A percentile compares a stretch with the other conserved stretches of the same genome.
phyloP scores from a whole-genome alignment of 2,797 vertebrate species.

The Falco novaeseelandiae region DNA sequence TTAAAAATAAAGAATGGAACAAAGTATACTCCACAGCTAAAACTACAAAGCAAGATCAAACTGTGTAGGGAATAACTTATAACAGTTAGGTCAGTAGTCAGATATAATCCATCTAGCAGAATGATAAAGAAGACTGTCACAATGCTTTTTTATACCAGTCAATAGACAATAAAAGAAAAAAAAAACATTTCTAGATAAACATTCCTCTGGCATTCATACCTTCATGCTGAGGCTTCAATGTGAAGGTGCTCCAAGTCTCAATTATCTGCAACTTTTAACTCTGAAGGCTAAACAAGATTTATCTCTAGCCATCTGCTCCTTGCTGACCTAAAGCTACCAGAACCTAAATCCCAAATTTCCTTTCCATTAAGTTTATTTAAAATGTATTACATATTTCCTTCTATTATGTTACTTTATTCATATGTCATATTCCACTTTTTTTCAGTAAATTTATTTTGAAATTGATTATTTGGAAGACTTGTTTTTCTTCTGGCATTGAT shows the following conservation, averaged over 20 bases:
- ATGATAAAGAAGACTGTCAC: not conserved
- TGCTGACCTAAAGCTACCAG: not conserved
- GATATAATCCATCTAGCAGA: not conserved
- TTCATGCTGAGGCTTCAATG: not conserved
- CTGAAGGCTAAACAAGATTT: not conserved
- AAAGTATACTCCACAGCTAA: not conserved
- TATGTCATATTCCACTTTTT: not conserved
- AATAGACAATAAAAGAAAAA: not conserved
- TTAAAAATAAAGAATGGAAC: not conserved
- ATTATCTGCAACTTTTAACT: not conserved
- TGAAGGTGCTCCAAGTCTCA: not conserved
- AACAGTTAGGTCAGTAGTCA: not conserved
- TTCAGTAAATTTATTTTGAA: not conserved
- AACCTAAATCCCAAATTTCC: not conserved
- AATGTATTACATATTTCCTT: not conserved
- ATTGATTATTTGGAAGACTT: not conserved
- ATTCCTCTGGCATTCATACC: not conserved
- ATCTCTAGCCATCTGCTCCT: not conserved
- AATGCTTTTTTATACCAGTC: not conserved
- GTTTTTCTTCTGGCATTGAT: accelerated
- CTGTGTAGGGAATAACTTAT: not conserved
- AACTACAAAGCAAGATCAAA: not conserved
- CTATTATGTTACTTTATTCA: not conserved
- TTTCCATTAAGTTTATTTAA: not conserved
- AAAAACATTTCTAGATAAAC: not conserved